A percentile compares a stretch with the other conserved stretches of the same genome.
phyloP scores from a whole-genome alignment of 2,113 vertebrate genomes.

The Albula goreensis region DNA sequence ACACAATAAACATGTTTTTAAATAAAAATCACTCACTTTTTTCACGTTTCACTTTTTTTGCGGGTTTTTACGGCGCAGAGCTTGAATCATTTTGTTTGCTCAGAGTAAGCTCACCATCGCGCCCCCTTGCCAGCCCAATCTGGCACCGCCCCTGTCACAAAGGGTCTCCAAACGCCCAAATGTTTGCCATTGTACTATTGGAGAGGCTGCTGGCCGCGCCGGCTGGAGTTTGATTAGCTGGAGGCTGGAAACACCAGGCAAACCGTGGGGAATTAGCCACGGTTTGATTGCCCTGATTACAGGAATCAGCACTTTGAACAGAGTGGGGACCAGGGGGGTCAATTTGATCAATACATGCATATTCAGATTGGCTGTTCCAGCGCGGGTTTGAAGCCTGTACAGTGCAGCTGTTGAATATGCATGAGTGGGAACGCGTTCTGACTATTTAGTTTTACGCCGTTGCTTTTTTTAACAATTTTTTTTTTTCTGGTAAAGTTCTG shows the following conservation, averaged over 20 bases:
- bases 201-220: conserved; percentile 43
- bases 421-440: conserved; percentile 28
- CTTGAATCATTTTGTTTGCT: conserved; percentile 43
- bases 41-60: background rate
- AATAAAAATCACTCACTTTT: background rate
- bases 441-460: background rate
- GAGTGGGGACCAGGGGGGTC: conserved; percentile 44
- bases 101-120: conserved; percentile 37
- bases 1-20: background rate
- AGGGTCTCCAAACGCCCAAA: conserved; percentile 39
- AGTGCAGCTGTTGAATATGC: conserved; percentile 50
- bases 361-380: background rate
- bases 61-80: conserved; percentile 12
- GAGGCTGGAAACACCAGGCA: conserved; percentile 9
- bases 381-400: background rate
- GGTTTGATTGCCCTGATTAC: conserved; percentile 45
- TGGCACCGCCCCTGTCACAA: conserved; percentile 46
- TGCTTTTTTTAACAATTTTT: too few species aligned
- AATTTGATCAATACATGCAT: conserved; percentile 53
- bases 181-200: conserved; percentile 32
- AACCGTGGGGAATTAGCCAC: conserved; percentile 21
- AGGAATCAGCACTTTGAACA: conserved; percentile 35
- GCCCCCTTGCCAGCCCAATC: conserved; percentile 43
- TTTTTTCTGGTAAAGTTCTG: too few species aligned
- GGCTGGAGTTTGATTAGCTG: conserved; percentile 56